Evolutionary conservation across 1,140 invertebrate species (phyloP).

Genomic region (Melanaphis sacchari): DNA sequence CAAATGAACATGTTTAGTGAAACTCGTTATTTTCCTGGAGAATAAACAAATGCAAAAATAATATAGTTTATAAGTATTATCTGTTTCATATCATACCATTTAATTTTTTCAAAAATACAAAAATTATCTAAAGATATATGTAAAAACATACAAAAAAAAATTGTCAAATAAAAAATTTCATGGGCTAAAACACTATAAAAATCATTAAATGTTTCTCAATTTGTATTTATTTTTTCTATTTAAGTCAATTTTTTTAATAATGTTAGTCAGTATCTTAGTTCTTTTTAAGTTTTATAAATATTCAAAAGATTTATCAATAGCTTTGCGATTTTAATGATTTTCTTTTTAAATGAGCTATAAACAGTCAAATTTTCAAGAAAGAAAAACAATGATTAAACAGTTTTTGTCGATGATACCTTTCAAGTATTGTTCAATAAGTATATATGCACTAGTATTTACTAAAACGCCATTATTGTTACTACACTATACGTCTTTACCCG

Average conservation of each 20-base stretch:
- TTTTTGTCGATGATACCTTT: neutral
- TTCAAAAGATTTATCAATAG: neutral
- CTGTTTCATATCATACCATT: neutral
- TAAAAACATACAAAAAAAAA: neutral
- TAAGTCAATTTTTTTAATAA: neutral
- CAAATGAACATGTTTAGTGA: neutral
- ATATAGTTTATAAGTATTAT: neutral
- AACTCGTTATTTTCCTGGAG: neutral
- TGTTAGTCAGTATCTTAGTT: neutral
- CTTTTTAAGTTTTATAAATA: neutral
- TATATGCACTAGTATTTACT: neutral
- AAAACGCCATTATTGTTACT: neutral
- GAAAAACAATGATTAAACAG: constrained; percentile 3
- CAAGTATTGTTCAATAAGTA: neutral
- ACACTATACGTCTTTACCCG: neutral
- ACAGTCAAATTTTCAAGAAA: neutral
- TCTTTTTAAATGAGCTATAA: neutral
- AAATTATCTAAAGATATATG: neutral
- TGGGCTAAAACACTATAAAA: neutral
- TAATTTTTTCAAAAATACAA: neutral
- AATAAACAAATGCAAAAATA: neutral
- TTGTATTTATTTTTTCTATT: neutral
- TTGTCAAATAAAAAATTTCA: neutral
- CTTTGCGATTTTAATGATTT: neutral
- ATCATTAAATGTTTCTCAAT: neutral